Evolutionary conservation across 2,888 invertebrate genomes (phyloP), one percentile per base, ranked within the genome.

Genomic region (Melanotus villosus): DNA sequence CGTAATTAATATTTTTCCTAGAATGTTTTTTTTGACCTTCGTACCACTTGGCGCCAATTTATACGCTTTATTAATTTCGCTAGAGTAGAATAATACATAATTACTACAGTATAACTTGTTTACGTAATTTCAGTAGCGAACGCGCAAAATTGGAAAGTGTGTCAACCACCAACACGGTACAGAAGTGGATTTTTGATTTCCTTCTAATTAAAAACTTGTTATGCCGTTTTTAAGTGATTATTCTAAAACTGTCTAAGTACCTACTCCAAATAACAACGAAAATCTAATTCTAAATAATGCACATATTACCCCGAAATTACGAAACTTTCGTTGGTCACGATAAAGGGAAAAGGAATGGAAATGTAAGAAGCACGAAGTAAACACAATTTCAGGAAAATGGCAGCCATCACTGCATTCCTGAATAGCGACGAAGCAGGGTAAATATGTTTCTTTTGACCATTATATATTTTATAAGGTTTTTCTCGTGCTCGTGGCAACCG

Each of bases 371-470:
- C 14, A 52, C 16, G 23, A 12, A 26, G 23, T 32, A 30, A 32
- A 23, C 30, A 32, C 9, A 23, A 16, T 36, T 21, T 21, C 18
- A 30, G 6, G 43, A 23, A 68, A 64, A 76, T 76, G 76, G 75
- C 75, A 43, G 70, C 76, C 16, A 52, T 75, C 32, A 50, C 75
- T 34, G 75, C 76, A 50, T 72, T 75, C 54, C 54, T 74, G 21
- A 72, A 71, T 41, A 72, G 69, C 34, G 76, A 76, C 32, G 76
- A 76, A 65, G 58, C 70, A 36, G 74, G 76, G 76, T 76, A 70
- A 76, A 72, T 66, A 71, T 52, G 18, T 32, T n/a, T n/a, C n/a
- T n/a, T n/a, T n/a, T n/a, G n/a, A n/a, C n/a, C n/a, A n/a, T 63
- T 43, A 32, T 41, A 16, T 38, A 34, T 21, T 21, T 60, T 18